Conservation (phyloP, 2,888 invertebrate species). For the Stenurella melanura region DNA sequence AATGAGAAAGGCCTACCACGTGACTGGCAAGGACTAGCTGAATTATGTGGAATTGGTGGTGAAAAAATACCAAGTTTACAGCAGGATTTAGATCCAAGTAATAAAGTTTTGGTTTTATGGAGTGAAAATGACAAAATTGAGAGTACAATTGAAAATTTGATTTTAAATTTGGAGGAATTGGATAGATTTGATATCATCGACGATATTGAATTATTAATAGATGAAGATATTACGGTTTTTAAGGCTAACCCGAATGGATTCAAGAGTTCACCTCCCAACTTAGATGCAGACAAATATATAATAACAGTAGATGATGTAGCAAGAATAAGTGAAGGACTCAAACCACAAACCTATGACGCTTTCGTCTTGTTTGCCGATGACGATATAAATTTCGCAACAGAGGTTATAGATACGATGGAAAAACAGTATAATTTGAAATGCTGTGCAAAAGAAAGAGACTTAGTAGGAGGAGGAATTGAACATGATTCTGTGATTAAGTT, state of each 20-base stretch:
- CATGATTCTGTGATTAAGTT: slow-evolving; percentile 83
- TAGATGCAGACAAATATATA: slow-evolving; percentile 63
- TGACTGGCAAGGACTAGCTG: too few species aligned
- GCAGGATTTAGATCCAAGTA: slow-evolving; percentile 76
- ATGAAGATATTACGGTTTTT: slow-evolving; percentile 62
- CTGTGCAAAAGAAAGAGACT: slow-evolving; percentile 84
- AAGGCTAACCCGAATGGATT: slow-evolving; percentile 55
- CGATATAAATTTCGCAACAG: slow-evolving; percentile 82
- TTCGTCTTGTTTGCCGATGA: slow-evolving; percentile 85
- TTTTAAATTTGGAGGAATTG: slow-evolving; percentile 78
- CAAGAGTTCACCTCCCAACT: slow-evolving; percentile 49
- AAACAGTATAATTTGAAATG: slow-evolving; percentile 79
- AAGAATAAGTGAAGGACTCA: slow-evolving; percentile 57
- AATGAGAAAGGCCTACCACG: slow-evolving; percentile 76
- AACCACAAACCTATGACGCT: slow-evolving; percentile 83
- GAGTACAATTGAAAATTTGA: slow-evolving; percentile 78
- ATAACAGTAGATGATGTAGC: slow-evolving; percentile 67
- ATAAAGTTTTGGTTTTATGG: slow-evolving; percentile 79
- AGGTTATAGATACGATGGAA: slow-evolving; percentile 80
- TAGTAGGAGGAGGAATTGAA: slow-evolving; percentile 83
- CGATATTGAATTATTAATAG: slow-evolving; percentile 77
- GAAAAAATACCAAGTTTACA: slow-evolving; percentile 64
- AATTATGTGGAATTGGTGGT: too few species aligned
- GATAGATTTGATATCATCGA: slow-evolving; percentile 87
- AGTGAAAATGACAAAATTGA: slow-evolving; percentile 72